Conservation (phyloP, 2,888 invertebrate species). For the Halictus ligatus region DNA sequence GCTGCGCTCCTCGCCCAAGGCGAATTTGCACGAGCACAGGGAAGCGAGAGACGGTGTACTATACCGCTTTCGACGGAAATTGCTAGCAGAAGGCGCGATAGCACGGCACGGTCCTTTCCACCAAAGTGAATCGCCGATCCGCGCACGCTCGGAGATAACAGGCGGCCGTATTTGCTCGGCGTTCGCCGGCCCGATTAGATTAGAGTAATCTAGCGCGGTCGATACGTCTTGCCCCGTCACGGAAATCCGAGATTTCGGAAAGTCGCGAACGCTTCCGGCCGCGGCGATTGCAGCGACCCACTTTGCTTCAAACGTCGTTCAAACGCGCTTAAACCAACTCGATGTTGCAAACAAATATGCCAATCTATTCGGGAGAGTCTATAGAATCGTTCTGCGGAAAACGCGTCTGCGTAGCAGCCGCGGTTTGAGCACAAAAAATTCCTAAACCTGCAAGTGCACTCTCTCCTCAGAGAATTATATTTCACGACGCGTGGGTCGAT, state of each 20-base stretch:
- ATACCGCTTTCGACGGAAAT: constrained; percentile 8
- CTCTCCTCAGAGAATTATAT: no score
- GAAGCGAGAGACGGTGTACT: neutral
- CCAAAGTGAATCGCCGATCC: constrained; percentile 1
- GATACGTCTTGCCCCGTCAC: neutral
- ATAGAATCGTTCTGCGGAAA: no score
- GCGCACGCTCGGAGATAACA: constrained; percentile 15
- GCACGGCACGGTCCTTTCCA: neutral
- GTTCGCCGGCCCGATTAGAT: constrained; percentile 43
- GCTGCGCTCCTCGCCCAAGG: neutral
- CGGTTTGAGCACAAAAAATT: no score
- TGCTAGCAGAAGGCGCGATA: constrained; percentile 10
- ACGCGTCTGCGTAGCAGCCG: no score
- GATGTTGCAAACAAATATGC: neutral
- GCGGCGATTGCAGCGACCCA: constrained; percentile 2
- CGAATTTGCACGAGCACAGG: neutral
- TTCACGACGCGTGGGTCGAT: no score
- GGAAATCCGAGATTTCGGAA: constrained; percentile 26
- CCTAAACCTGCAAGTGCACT: no score
- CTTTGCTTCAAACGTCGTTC: neutral
- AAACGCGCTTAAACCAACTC: neutral
- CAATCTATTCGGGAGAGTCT: neutral
- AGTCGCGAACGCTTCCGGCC: neutral
- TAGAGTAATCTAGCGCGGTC: constrained; percentile 19
- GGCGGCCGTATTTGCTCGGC: constrained; percentile 20